A percentile compares a stretch with the other conserved stretches of the same genome.
phyloP scores from a whole-genome alignment of 1,140 invertebrate species.

The Frieseomelitta varia region DNA sequence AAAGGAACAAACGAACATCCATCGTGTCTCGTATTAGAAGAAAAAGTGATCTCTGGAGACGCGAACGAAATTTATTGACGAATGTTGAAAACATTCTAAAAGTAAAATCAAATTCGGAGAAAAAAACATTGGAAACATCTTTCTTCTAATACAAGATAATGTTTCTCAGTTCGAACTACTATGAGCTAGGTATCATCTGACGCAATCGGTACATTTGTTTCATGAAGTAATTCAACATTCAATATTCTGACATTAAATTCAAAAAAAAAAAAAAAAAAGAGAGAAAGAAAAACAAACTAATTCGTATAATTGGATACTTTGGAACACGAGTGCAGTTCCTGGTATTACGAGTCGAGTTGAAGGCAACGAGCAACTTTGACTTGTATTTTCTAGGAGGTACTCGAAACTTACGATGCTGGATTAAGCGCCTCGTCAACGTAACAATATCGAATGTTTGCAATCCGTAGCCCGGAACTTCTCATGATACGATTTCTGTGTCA shows the following conservation, averaged over 20 bases:
- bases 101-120: neutral
- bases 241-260: neutral
- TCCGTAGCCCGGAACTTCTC: neutral
- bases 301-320: neutral
- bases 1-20: slow-evolving; percentile 62
- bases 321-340: slow-evolving; percentile 15
- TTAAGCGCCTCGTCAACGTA: slow-evolving; percentile 43
- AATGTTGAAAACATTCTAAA: no score
- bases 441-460: slow-evolving; percentile 1
- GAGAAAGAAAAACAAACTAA: no score
- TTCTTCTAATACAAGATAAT: slow-evolving; percentile 45
- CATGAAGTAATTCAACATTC: neutral
- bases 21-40: slow-evolving; percentile 63
- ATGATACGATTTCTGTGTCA: neutral
- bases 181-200: slow-evolving; percentile 77
- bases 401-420: slow-evolving; percentile 56
- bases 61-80: neutral
- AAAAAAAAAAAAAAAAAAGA: no score
- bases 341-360: slow-evolving; percentile 10
- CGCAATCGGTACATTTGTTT: slow-evolving; percentile 59
- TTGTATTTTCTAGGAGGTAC: slow-evolving; percentile 37
- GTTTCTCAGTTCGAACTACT: slow-evolving; percentile 66
- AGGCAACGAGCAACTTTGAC: slow-evolving; percentile 39
- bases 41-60: slow-evolving; percentile 11
- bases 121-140: neutral